Conservation (phyloP, 1,140 invertebrate species). For the Anadara kagoshimensis region DNA sequence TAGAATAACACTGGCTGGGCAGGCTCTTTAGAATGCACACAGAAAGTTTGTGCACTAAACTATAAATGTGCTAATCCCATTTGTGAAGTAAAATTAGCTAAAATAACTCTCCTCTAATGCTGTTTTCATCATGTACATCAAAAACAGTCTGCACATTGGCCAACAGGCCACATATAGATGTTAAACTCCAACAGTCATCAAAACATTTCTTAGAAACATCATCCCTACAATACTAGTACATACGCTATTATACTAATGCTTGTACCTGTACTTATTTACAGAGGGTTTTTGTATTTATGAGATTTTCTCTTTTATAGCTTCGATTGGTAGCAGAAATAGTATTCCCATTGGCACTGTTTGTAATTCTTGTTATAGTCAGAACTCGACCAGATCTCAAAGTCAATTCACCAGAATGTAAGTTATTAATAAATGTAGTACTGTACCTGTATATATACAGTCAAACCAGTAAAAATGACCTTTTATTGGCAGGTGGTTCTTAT, state of each 20-base stretch:
- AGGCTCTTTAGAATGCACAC: neutral
- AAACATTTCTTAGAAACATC: too few relatives aligned
- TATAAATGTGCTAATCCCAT: neutral
- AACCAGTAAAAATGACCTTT: too few relatives aligned
- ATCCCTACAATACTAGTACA: too few relatives aligned
- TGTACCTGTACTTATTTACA: too few relatives aligned
- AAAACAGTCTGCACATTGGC: neutral
- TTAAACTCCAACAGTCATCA: too few relatives aligned
- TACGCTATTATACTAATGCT: too few relatives aligned
- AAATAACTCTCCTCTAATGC: neutral
- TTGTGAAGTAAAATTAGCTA: neutral
- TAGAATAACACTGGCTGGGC: neutral
- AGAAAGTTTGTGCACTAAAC: neutral
- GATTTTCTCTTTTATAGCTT: conserved; percentile 67
- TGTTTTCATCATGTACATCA: neutral
- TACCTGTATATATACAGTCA: too few relatives aligned
- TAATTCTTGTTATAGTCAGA: conserved; percentile 80
- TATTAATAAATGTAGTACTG: neutral
- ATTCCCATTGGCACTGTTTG: conserved; percentile 81
- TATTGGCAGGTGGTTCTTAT: too few relatives aligned
- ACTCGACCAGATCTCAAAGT: conserved; percentile 67
- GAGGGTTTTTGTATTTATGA: conserved; percentile 6
- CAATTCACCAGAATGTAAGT: conserved; percentile 75
- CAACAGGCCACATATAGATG: neutral
- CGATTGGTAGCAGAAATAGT: conserved; percentile 83